Base-by-base conservation (phyloP, 2,113 vertebrate species). In the Oryzias celebensis region DNA sequence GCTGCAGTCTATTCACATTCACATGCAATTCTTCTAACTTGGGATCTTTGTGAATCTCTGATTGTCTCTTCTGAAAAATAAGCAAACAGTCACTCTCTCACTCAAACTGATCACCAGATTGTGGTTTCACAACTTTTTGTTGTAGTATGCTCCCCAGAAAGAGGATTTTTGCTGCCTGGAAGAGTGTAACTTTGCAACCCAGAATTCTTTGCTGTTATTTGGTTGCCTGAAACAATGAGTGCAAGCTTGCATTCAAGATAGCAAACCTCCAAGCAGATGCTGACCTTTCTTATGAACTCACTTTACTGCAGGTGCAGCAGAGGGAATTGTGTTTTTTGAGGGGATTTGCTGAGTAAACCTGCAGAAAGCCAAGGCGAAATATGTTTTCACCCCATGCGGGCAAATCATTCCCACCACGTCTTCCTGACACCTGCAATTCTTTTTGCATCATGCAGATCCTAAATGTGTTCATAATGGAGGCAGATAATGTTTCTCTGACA, bases 251-350 rank as follows among this genome's bases (percentile, higher is more conserved):
- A 73, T 67, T 68, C 71, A 60, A 52, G 59, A 70, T 48, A 2
- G 42, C 46, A 62, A 64, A 79, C 75, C 81, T 82, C 59, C 43
- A 77, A 79, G 80, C 75, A 12, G 75, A 57, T 15, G 31, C 70
- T 75, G 62, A 62, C 58, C 60, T 36, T 62, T 70, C 70, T 75
- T 75, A 83, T 84, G 74, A 86, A 81, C 65, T 61, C 54, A 69
- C 68, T 80, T 76, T 72, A 47, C 55, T 75, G 58, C 60, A 54
- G 55, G 47, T 68, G 66, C 23, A 51, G 55, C 52, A 80, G 36
- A 69, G 58, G 60, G 56, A 65, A 66, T 58, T 44, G 41, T 55
- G 26, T 49, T 41, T 47, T 61, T 53, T 61, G 54, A 15, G 36
- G 44, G 6, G 24, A 48, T 46, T 51, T 14, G 8, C 53, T 7